A percentile compares a stretch with the other conserved stretches of the same genome.
Evolutionary conservation across 1,140 invertebrate genomes (phyloP).

Genomic region (Amyelois transitella): DNA sequence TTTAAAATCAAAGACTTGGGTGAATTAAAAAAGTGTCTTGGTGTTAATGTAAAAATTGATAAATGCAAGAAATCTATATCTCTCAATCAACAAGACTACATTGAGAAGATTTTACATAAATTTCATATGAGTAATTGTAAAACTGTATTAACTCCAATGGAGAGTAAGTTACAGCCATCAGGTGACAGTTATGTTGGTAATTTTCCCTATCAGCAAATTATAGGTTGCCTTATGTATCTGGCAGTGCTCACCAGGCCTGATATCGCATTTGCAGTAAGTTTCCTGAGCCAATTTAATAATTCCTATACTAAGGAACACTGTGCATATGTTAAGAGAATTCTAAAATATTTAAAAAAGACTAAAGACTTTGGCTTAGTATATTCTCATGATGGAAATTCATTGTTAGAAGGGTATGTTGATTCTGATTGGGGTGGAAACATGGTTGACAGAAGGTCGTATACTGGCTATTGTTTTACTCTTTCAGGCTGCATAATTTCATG

Average conservation of each 20-base stretch:
- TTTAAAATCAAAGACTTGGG: slow-evolving; percentile 8
- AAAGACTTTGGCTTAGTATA: slow-evolving; percentile 13
- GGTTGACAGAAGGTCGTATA: slow-evolving; percentile 37
- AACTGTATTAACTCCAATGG: too few species aligned
- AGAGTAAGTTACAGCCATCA: too few species aligned
- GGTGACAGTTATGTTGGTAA: too few species aligned
- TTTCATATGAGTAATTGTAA: too few species aligned
- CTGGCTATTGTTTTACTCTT: slow-evolving; percentile 46
- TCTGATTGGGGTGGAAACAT: slow-evolving; percentile 39
- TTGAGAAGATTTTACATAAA: slow-evolving; percentile 15
- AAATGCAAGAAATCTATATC: slow-evolving; percentile 1
- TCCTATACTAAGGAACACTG: slow-evolving; percentile 25
- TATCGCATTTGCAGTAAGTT: slow-evolving; percentile 38
- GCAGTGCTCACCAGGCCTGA: too few species aligned
- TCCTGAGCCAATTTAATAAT: slow-evolving; percentile 32
- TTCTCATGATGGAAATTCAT: slow-evolving; percentile 6
- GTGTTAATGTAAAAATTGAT: slow-evolving; percentile 3
- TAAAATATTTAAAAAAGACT: slow-evolving; percentile 47
- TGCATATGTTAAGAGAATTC: slow-evolving; percentile 31
- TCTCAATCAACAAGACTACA: slow-evolving; percentile 25
- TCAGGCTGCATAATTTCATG: slow-evolving; percentile 31
- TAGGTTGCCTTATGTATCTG: too few species aligned
- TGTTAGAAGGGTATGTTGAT: slow-evolving; percentile 37
- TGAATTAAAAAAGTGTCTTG: slow-evolving; percentile 3
- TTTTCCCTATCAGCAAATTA: too few species aligned